These are phyloP conservation scores for Theonella swinhoei DNA, from an alignment of 37 sponge, comb jelly and placozoan species.

Conservation along the genomic window DNA sequence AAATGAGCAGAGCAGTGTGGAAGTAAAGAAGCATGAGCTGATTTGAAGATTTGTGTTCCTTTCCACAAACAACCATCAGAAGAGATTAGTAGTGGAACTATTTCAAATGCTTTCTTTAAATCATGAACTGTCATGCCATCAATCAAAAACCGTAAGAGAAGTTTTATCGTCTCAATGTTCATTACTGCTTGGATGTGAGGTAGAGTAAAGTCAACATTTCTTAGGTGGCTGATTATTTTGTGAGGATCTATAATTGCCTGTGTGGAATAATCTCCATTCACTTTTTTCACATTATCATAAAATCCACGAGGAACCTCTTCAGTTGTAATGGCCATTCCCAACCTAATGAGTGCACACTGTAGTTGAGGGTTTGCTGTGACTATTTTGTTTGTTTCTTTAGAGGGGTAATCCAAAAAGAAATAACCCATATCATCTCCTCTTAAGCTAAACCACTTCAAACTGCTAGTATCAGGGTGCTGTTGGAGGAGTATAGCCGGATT, in stretches of 20 bases:
- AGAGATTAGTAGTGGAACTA: conserved; percentile 51
- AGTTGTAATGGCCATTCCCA: conserved; percentile 36
- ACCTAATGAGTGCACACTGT: background rate
- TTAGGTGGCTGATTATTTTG: conserved; percentile 2
- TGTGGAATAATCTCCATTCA: background rate
- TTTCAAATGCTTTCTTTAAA: no score
- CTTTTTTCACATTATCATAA: background rate
- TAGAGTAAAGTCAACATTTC: background rate
- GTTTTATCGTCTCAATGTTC: conserved; percentile 8
- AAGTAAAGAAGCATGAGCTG: conserved; percentile 12
- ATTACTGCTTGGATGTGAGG: background rate
- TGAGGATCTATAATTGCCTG: background rate
- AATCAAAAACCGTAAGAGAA: conserved; percentile 11
- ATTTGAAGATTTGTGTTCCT: background rate
- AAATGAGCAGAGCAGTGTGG: conserved; percentile 27
- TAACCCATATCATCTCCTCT: no score
- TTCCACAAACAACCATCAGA: conserved; percentile 21
- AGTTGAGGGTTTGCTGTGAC: background rate
- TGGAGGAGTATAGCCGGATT: conserved; percentile 5
- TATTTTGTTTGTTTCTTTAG: background rate
- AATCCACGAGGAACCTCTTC: background rate
- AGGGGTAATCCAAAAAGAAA: background rate
- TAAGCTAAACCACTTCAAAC: background rate
- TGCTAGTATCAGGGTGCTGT: background rate
- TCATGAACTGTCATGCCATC: no score